Evolutionary conservation across 2,113 vertebrate species (phyloP), one percentile per base, ranked within the genome.

Genomic region (Lophochroa leadbeateri): DNA sequence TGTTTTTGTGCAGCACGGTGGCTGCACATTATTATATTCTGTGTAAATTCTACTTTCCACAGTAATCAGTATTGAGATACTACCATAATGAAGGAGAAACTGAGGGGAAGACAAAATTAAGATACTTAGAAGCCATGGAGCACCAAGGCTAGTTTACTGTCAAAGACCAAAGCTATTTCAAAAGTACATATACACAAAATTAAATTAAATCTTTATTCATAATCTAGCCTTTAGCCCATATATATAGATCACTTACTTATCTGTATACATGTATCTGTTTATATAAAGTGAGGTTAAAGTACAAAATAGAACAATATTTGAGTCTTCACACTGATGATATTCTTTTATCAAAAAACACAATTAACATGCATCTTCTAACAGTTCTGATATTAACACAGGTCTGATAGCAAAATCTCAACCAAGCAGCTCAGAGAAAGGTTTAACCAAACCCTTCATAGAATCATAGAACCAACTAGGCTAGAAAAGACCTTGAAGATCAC

Each of bases 171-270:
- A 80, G 4, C 2, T 10, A 29, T 15, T 83, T 88, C 50, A 44
- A 16, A 72, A 46, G 17, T 15, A 35, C 6, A n/a, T n/a, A 29
- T 0, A 0, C 7, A 44, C 7, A 23, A 76, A 21, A 86, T 33
- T 55, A 72, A 83, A 72, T 44, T 10, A 64, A 79, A 35, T 46
- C 0, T 0, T 76, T 86, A 28, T 46, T 46, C 21, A 23, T 17
- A 57, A 76, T 37, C 28, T 33, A 82, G 7, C 24, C 27, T 82
- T 85, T 77, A 35, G 5, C 17, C 13, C 25, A 31, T n/a, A 44
- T 13, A 21, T 24, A n/a, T 13, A 43, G 10, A 50, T 37, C 14
- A 58, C 3, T 69, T 70, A 35, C 10, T 58, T 80, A 23, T 37
- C 21, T 83, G 10, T 50, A 61, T 57, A 17, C 7, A 43, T 25